These are phyloP conservation scores for Labeo catla DNA, from an alignment of 2,113 vertebrate species.

Conservation along the genomic window DNA sequence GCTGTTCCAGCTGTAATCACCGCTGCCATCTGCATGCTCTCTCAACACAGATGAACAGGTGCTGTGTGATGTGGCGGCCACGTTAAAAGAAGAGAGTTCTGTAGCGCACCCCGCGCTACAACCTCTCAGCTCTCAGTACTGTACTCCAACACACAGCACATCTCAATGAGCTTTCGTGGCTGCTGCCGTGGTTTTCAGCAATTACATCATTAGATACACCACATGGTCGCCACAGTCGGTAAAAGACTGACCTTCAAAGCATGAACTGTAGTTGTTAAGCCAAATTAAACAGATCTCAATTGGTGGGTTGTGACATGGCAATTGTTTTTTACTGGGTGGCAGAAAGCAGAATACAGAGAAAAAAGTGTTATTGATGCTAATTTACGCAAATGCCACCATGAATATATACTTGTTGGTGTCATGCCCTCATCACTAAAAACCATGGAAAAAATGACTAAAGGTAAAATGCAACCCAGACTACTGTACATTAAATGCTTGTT, in stretches of 20 bases:
- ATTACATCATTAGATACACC: neutral
- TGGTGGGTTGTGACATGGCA: neutral
- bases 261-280: neutral
- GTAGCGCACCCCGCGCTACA: neutral
- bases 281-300: neutral
- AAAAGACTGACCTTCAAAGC: neutral
- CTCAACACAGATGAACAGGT: slow-evolving; percentile 73
- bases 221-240: neutral
- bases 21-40: slow-evolving; percentile 58
- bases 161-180: neutral
- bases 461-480: neutral
- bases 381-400: neutral
- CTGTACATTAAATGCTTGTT: neutral
- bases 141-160: slow-evolving; percentile 24
- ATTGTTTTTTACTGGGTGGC: neutral
- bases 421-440: neutral
- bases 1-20: slow-evolving; percentile 56
- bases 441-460: neutral
- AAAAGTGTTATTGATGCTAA: neutral
- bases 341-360: neutral
- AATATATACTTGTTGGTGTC: neutral
- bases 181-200: neutral
- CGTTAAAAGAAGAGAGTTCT: slow-evolving; percentile 54
- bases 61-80: slow-evolving; percentile 69
- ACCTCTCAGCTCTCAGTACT: slow-evolving; percentile 24